Evolutionary conservation across 2,113 vertebrate species (phyloP), one percentile per base, ranked within the genome.

Genomic region (Nicator chloris): DNA sequence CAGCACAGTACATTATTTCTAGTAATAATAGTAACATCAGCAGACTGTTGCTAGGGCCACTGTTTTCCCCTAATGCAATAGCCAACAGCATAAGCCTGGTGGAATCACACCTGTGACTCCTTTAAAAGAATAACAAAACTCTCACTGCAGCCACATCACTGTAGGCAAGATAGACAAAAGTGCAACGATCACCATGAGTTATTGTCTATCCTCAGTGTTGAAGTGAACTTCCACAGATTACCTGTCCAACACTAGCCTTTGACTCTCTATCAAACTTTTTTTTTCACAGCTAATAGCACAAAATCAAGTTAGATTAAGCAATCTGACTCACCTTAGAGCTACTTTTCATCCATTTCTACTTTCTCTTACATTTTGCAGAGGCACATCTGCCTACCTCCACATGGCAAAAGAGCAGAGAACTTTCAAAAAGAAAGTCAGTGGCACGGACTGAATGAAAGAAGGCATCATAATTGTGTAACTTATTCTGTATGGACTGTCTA

Each of bases 61-160:
- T 73, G 56, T 45, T 82, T 84, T 79, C 8, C 18, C 26, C 28
- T 40, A 66, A 53, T 59, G 30, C 13, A 86, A 51, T 0, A 79
- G 30, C 5, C 44, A 87, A 61, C 2, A 69, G 31, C 22, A 16
- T 56, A 64, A 69, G 10, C 11, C 18, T 70, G 9, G 35, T 82
- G 23, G 47, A 85, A 66, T 45, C 33, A 82, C 10, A 76, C 15
- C 7, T 45, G 7, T 56, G 15, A 9, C 33, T 66, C 13, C 39
- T 63, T 93, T 64, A 82, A 56, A 80, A 11, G 20, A 85, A 3
- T 70, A 91, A 35, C 28, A 40, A 26, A 90, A 44, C 27, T 66
- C 63, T 56, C 0, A 0, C 22, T 33, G 27, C 33, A 89, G 45
- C 20, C 3, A 1, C 30, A 63, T 40, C 35, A 51, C 40, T 60